phyloP scores from a whole-genome alignment of 2,113 vertebrate species.

The Lampris incognitus region DNA sequence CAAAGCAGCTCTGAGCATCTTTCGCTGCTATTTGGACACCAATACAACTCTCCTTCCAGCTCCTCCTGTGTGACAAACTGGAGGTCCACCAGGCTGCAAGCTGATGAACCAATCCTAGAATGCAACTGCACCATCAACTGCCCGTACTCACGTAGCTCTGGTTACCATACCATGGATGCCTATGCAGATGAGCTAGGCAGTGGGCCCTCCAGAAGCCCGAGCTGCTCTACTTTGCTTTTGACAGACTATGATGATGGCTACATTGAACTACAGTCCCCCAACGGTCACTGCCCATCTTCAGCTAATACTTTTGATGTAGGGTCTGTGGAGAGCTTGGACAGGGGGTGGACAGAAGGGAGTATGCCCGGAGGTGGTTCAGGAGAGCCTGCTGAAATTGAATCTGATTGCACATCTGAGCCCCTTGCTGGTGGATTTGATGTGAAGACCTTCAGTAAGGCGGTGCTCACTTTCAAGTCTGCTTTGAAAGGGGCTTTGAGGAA shows the following conservation, averaged over 20 bases:
- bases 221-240: conserved; percentile 77
- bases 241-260: conserved; percentile 76
- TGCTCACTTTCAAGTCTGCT: conserved; percentile 88
- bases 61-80: conserved; percentile 68
- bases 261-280: conserved; percentile 65
- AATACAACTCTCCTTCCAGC: conserved; percentile 70
- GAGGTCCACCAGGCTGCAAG: conserved; percentile 44
- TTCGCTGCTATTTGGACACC: conserved; percentile 76
- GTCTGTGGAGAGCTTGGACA: conserved; percentile 70
- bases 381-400: conserved; percentile 56
- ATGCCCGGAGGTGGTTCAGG: conserved; percentile 50
- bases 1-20: conserved; percentile 81
- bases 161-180: conserved; percentile 75
- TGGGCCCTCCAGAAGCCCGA: conserved; percentile 76
- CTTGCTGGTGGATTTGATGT: conserved; percentile 85
- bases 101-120: conserved; percentile 50
- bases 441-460: conserved; percentile 87
- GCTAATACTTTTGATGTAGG: conserved; percentile 66
- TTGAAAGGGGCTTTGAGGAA: conserved; percentile 91
- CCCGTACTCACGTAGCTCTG: conserved; percentile 78
- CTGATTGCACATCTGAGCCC: conserved; percentile 63
- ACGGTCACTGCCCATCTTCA: conserved; percentile 65
- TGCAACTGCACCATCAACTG: conserved; percentile 74
- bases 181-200: conserved; percentile 70
- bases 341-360: conserved; percentile 65